Percentiles rank a stretch among this genome's conserved stretches.
Evolutionary conservation across 2,113 vertebrate genomes (phyloP).

Genomic region (Rhineura floridana): DNA sequence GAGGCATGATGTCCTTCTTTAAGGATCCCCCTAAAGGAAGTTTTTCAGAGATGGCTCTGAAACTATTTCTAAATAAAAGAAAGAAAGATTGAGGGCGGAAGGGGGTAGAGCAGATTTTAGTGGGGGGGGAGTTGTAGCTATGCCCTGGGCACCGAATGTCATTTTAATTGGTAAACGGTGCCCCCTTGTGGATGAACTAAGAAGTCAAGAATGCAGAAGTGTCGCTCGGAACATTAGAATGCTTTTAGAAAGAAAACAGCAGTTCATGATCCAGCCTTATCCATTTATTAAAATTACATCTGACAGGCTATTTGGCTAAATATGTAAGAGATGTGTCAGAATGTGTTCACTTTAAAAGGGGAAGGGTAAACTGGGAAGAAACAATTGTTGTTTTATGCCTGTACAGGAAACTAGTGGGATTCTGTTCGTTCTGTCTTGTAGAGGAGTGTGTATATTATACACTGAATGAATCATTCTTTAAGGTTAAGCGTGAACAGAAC

Average conservation of each 20-base stretch:
- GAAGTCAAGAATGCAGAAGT: neutral
- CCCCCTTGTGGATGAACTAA: constrained; percentile 32
- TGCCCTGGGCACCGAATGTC: neutral
- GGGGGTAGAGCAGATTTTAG: no score
- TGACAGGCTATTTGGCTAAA: neutral
- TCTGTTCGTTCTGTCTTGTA: neutral
- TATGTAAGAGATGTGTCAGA: neutral
- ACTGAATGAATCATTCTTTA: neutral
- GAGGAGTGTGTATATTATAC: neutral
- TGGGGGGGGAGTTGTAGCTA: no score
- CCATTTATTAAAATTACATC: constrained; percentile 3
- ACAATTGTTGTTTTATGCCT: neutral
- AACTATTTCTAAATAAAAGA: neutral
- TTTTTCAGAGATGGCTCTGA: neutral
- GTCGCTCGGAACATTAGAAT: neutral
- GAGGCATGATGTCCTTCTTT: neutral
- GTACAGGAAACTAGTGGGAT: neutral
- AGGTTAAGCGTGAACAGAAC: no score
- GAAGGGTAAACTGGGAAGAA: neutral
- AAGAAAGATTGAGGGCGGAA: neutral
- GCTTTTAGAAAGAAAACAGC: neutral
- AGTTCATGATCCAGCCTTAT: neutral
- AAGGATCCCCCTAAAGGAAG: neutral
- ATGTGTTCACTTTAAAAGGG: neutral
- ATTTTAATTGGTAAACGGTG: constrained; percentile 23